Evolutionary conservation across 2,888 invertebrate genomes (phyloP), one percentile per base, ranked within the genome.

Genomic region (Drosophila putrida): DNA sequence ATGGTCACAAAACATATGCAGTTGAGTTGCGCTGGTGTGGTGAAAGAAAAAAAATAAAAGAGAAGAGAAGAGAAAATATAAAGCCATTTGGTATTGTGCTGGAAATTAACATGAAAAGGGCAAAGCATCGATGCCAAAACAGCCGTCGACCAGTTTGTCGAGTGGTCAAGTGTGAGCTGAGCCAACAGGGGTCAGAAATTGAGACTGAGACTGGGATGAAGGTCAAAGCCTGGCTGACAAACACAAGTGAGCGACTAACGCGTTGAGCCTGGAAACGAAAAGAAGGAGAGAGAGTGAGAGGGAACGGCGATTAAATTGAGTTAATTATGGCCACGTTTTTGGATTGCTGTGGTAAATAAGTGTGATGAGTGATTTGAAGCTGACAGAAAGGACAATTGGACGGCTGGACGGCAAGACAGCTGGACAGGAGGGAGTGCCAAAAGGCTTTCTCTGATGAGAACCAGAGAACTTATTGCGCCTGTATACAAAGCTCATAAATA

Each of bases 61-160:
- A 46, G 44, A 47, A 54, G 43, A 33, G 43, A 41, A 55, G 38
- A 35, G 50, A 60, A 65, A 63, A 68, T 68, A 71, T 70, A 75
- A 80, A 65, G 66, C 76, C 78, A 85, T 86, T 82, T 86, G 76
- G 72, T 65, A 79, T 74, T 75, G 79, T 82, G 80, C 71, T 82
- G 75, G 71, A 78, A 84, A 84, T 86, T 75, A 87, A 85, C 84
- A 85, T 85, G 88, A 85, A 85, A 85, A 82, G 82, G 84, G 82
- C 88, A 84, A 84, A 87, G 82, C 84, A 69, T 63, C 78, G 85
- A 64, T 80, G 85, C 80, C 84, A 81, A 75, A 67, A 68, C 69
- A 62, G 69, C 64, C 71, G 64, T 41, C 31, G 61, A 54, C 67
- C 72, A 71, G 44, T 38, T 44, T 27, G 38, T 53, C 54, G 51